Evolutionary conservation across 2,888 invertebrate species (phyloP).

Genomic region (Cheilosia vulpina): DNA sequence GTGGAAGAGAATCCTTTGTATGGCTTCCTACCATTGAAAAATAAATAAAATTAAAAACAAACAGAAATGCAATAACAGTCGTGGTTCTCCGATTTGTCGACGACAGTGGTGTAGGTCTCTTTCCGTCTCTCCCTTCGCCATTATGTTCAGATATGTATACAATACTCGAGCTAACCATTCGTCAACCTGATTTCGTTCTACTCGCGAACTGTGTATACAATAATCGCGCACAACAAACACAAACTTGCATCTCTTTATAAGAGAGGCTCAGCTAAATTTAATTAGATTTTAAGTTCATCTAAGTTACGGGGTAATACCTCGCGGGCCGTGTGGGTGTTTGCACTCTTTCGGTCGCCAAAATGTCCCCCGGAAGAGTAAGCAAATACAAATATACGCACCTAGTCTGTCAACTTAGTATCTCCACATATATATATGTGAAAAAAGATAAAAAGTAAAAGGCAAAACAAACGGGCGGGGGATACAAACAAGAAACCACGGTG

Average conservation of each 20-base stretch:
- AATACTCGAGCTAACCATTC: slow-evolving; percentile 50
- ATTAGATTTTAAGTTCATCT: slow-evolving; percentile 75
- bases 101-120: slow-evolving; percentile 54
- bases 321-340: slow-evolving; percentile 64
- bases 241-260: slow-evolving; percentile 35
- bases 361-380: slow-evolving; percentile 65
- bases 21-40: slow-evolving; percentile 66
- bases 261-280: slow-evolving; percentile 69
- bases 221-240: slow-evolving; percentile 4
- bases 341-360: slow-evolving; percentile 70
- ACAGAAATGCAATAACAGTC: slow-evolving; percentile 47
- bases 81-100: slow-evolving; percentile 53
- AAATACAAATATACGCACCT: slow-evolving; percentile 21
- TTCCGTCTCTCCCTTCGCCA: slow-evolving; percentile 20
- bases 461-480: neutral
- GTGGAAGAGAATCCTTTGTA: slow-evolving; percentile 67
- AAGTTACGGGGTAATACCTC: slow-evolving; percentile 70
- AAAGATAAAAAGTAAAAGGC: slow-evolving; percentile 4
- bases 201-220: neutral
- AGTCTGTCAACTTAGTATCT: slow-evolving; percentile 7
- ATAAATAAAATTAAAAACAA: slow-evolving; percentile 35
- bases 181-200: slow-evolving; percentile 60
- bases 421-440: neutral
- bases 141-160: slow-evolving; percentile 26
- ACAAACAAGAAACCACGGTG: slow-evolving; percentile 4